Conservation (phyloP, 2,113 vertebrate genomes). For the Paralichthys olivaceus region DNA sequence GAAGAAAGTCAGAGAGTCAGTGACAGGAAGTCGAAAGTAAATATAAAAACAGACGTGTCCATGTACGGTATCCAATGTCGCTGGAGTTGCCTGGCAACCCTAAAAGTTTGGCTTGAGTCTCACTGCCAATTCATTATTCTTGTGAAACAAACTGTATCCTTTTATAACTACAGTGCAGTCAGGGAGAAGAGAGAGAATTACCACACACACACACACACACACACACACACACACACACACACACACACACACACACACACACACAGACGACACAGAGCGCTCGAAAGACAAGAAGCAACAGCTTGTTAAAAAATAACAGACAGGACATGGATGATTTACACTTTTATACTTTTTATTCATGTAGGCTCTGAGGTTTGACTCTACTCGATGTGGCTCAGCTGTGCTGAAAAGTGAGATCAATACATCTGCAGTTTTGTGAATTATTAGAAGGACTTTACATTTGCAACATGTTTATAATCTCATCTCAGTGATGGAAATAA, state of each 20-base stretch:
- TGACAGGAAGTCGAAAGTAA: conserved; percentile 26
- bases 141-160: conserved; percentile 65
- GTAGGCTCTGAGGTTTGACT: background rate
- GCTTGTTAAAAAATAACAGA: conserved; percentile 39
- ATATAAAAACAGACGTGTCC: conserved; percentile 50
- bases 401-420: background rate
- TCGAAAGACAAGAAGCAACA: conserved; percentile 2
- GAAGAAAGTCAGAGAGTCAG: conserved; percentile 7
- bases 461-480: background rate
- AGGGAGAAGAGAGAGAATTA: conserved; percentile 25
- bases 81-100: conserved; percentile 68
- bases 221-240: background rate
- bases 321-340: conserved; percentile 7
- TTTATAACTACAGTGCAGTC: conserved; percentile 45
- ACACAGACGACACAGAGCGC: background rate
- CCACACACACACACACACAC: conserved; percentile 5
- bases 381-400: background rate
- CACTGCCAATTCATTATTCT: conserved; percentile 54
- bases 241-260: background rate
- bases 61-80: conserved; percentile 45
- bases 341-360: conserved; percentile 24
- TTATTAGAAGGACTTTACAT: background rate
- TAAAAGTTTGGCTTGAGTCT: conserved; percentile 63
- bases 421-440: background rate
- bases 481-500: background rate